Evolutionary conservation across 2,888 invertebrate species (phyloP), one percentile per base, ranked within the genome.

Genomic region (Chydorus sphaericus): DNA sequence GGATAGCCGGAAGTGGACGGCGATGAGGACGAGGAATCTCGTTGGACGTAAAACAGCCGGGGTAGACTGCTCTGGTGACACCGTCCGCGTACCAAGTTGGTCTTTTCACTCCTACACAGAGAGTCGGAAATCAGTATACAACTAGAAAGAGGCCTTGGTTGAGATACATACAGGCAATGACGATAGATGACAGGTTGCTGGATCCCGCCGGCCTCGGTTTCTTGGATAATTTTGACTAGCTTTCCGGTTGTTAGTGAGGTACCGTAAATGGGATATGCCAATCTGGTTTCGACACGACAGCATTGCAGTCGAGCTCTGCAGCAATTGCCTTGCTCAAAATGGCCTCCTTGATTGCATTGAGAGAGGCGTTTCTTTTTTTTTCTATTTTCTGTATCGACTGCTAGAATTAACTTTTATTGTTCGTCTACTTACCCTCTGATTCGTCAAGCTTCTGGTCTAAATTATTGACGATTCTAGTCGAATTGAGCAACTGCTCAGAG

Each of bases 101-200:
- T 16, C 33, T 26, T 20, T 11, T 48, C 28, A 10, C 14, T n/a
- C n/a, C n/a, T 4, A 37, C 29, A 26, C 10, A 10, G 26, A n/a
- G 16, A 39, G 23, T 8, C 39, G 39, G n/a, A 44, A 44, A 6
- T 3, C 20, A 14, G 20, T 23, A 44, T 20, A 3, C 10, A 18
- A 5, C 4, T 14, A 44, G 23, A 44, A 36, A 36, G 7, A 4
- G 36, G 36, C 14, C 6, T 39, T 18, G 16, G n/a, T n/a, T n/a
- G n/a, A 16, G 16, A n/a, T n/a, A 50, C 29, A 37, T 55, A 55
- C 55, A 28, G n/a, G 49, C 55, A 55, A 20, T 49, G 37, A n/a
- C 55, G 48, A 26, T 48, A 55, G 33, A 49, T 49, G 28, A 49
- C 36, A 49, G 55, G 55, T 28, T 55, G 55, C n/a, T 28, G 31